These are phyloP conservation scores for Takifugu ocellatus DNA, from an alignment of 2,797 vertebrate species.

Conservation along the genomic window DNA sequence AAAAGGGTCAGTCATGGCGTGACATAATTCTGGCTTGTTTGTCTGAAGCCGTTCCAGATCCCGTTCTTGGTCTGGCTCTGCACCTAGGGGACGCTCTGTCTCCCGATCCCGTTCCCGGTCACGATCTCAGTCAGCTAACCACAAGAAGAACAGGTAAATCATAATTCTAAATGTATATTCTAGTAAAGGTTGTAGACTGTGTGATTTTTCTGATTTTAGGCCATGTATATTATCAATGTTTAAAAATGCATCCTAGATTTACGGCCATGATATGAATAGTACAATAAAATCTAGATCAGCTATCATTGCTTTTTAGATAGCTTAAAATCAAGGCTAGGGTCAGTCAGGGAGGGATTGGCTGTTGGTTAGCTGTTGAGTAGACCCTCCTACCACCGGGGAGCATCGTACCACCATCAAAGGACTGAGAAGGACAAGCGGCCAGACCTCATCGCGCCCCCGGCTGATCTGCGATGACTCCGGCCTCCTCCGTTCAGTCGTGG, in stretches of 20 bases:
- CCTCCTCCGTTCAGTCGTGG: slow-evolving; percentile 7
- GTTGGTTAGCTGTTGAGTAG: background rate
- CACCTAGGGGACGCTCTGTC: slow-evolving; percentile 63
- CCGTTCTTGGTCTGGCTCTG: slow-evolving; percentile 69
- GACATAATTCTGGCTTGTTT: background rate
- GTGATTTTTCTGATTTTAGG: slow-evolving; percentile 30
- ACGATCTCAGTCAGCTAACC: slow-evolving; percentile 70
- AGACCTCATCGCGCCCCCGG: slow-evolving; percentile 12
- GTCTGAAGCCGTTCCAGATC: slow-evolving; percentile 71
- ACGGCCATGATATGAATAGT: background rate
- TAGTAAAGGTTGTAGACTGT: slow-evolving; percentile 23
- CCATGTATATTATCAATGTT: slow-evolving; percentile 23
- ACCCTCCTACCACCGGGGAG: slow-evolving; percentile 24
- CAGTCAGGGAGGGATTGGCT: slow-evolving; percentile 36
- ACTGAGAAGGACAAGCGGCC: slow-evolving; percentile 33
- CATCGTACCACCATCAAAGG: slow-evolving; percentile 13
- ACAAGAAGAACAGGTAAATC: slow-evolving; percentile 77
- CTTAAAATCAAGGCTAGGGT: slow-evolving; percentile 31
- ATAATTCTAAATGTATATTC: slow-evolving; percentile 12
- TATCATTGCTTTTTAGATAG: slow-evolving; percentile 10
- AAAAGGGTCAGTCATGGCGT: background rate
- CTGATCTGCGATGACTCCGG: slow-evolving; percentile 22
- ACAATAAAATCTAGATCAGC: slow-evolving; percentile 18
- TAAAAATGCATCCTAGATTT: slow-evolving; percentile 13
- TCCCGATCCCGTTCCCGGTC: slow-evolving; percentile 78